Evolutionary conservation across 2,888 invertebrate species (phyloP).

Genomic region (Elegia similella): DNA sequence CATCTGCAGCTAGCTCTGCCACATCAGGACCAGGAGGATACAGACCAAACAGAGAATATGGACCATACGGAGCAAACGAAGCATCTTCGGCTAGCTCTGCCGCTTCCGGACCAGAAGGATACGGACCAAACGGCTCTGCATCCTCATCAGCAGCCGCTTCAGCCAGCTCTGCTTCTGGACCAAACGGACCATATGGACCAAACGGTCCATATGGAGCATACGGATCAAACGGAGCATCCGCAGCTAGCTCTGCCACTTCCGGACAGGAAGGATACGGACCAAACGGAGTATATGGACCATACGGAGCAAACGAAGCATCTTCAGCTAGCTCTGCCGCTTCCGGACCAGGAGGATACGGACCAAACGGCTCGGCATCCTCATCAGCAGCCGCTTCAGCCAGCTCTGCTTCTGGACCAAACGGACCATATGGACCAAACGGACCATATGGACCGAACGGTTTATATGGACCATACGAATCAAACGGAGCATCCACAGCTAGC

Average conservation of each 20-base stretch:
- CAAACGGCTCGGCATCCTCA: not conserved
- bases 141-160: not conserved
- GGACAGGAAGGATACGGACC: not conserved
- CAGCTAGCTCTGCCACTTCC: too few species aligned
- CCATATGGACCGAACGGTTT: too few species aligned
- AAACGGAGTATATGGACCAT: not conserved
- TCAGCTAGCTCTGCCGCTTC: not conserved
- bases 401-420: not conserved
- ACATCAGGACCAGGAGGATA: too few species aligned
- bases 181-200: conserved; percentile 14
- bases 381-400: not conserved
- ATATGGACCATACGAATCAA: not conserved
- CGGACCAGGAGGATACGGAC: not conserved
- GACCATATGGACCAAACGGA: not conserved
- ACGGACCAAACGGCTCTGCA: not conserved
- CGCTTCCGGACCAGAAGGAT: not conserved
- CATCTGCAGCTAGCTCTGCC: too few species aligned
- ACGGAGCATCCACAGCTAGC: too few species aligned
- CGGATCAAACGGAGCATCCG: too few species aligned
- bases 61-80: conserved; percentile 4
- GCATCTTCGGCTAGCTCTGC: conserved; percentile 4
- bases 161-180: conserved; percentile 16
- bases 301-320: conserved; percentile 5
- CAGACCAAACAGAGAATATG: too few species aligned
- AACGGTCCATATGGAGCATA: not conserved